A percentile compares a stretch with the other conserved stretches of the same genome.
Evolutionary conservation across 1,140 invertebrate species (phyloP).

Genomic region (Bombyx mandarina): DNA sequence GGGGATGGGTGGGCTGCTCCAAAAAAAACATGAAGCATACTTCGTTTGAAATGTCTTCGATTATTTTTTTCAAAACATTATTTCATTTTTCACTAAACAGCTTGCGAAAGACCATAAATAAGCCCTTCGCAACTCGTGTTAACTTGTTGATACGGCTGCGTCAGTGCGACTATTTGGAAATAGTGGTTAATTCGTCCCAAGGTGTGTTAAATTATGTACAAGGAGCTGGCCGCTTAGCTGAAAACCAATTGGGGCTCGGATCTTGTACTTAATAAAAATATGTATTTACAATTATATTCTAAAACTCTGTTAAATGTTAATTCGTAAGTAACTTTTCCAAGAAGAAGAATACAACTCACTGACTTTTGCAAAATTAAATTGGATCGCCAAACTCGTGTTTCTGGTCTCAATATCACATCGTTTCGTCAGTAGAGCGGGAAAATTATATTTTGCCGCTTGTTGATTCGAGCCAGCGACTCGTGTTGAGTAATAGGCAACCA

Average conservation of each 20-base stretch:
- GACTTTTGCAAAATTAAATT: not conserved
- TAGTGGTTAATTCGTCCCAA: too few relatives aligned
- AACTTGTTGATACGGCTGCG: too few relatives aligned
- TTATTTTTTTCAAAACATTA: too few relatives aligned
- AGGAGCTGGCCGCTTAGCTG: too few relatives aligned
- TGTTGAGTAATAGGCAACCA: constrained; percentile 34
- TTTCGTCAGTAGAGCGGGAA: constrained; percentile 36
- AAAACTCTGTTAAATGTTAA: not conserved
- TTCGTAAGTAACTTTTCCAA: not conserved
- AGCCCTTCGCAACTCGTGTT: too few relatives aligned
- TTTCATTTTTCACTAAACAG: too few relatives aligned
- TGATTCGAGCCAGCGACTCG: constrained; percentile 36
- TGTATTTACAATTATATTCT: not conserved
- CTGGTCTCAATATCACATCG: constrained; percentile 13
- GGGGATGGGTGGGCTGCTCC: too few relatives aligned
- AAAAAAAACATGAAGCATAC: too few relatives aligned
- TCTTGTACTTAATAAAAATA: not conserved
- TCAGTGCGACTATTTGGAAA: too few relatives aligned
- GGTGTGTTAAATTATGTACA: too few relatives aligned
- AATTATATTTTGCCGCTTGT: constrained; percentile 35
- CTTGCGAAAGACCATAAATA: too few relatives aligned
- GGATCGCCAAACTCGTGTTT: constrained; percentile 6
- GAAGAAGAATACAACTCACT: not conserved
- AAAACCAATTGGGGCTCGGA: not conserved
- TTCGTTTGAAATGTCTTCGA: too few relatives aligned